These are phyloP conservation scores for Phenganax subtilis DNA, from an alignment of 92 coral and sea anemone genomes.

Conservation along the genomic window DNA sequence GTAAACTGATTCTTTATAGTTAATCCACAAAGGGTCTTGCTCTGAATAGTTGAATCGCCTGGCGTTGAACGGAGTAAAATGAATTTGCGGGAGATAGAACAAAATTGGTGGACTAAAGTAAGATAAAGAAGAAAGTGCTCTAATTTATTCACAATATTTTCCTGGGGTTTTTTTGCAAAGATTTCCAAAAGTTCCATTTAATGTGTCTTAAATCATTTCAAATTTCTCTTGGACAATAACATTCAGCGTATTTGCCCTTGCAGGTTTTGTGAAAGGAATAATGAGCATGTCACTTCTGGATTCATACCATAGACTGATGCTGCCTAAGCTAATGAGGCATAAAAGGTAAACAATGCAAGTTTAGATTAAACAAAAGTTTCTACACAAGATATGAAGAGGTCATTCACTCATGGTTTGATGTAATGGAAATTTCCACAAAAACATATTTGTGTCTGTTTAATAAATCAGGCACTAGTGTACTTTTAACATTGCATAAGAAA, in stretches of 20 bases:
- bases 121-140: no score
- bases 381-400: no score
- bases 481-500: no score
- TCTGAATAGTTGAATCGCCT: neutral
- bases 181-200: neutral
- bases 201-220: neutral
- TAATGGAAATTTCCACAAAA: no score
- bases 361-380: no score
- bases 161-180: neutral
- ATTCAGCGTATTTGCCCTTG: neutral
- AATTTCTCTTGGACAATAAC: no score
- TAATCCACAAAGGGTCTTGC: neutral
- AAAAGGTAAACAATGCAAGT: constrained; percentile 50
- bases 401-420: no score
- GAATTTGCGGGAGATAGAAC: no score
- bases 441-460: no score
- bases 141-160: no score
- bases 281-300: constrained; percentile 52
- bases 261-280: constrained; percentile 48
- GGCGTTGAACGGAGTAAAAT: neutral
- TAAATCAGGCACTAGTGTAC: no score
- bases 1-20: neutral
- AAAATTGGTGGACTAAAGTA: no score
- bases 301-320: constrained; percentile 68
- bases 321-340: constrained; percentile 67